Evolutionary conservation across 2,797 vertebrate species (phyloP), one percentile per base, ranked within the genome.

Genomic region (Sebastes taczanowskii): DNA sequence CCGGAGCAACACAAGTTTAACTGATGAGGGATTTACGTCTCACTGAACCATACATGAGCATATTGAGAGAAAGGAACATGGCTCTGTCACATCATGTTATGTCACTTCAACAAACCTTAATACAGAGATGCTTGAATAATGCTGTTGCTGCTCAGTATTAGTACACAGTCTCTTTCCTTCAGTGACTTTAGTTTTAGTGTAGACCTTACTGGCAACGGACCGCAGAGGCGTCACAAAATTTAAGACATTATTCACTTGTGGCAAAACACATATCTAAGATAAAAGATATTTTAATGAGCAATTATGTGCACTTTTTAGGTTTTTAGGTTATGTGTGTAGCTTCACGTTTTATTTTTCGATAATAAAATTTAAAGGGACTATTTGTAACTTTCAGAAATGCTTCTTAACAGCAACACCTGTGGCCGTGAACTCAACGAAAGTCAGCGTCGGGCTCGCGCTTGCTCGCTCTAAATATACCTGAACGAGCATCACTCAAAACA

Each of bases 81-180:
- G 64, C 75, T 81, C 69, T 73, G 88, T 87, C 88, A 85, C 84
- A 22, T 78, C 58, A 6, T 1, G 55, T 89, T 53, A 81, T 6
- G 65, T 84, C 77, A 81, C 38, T 8, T 20, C 11, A 22, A 20
- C 4, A 64, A 2, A 7, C 23, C 58, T 27, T 52, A 72, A 75
- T 65, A 72, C 29, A 30, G 16, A 74, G 55, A 64, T 7, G 2
- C 71, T 74, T 1, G 1, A 59, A 55, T 55, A 59, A 11, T 29
- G 23, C 16, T 71, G 60, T 13, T 1, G 13, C 35, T 38, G 0
- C 25, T 46, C 23, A 14, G n/a, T 18, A 25, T 38, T 42, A 6
- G 2, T 32, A 30, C 23, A 70, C 7, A 7, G 11, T 18, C 14
- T n/a, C 0, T 1, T 1, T 20, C 29, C 34, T 58, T 23, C 8